Evolutionary conservation across 2,888 invertebrate species (phyloP).

Genomic region (Callimorpha dominula): DNA sequence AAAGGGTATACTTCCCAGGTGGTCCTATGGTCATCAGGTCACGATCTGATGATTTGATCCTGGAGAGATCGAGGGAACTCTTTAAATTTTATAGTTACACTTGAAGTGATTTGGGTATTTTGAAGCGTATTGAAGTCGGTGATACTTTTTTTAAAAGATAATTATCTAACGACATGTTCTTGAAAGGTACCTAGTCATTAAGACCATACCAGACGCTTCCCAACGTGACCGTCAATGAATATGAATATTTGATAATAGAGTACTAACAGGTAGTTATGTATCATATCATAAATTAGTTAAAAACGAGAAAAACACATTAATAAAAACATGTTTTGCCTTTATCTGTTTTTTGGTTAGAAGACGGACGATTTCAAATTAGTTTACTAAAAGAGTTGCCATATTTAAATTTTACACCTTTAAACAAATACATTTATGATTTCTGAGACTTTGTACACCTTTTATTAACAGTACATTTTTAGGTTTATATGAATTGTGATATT

Average conservation of each 20-base stretch:
- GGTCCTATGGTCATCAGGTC: no score
- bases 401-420: neutral
- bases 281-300: neutral
- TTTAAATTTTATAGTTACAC: no score
- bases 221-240: constrained; percentile 2
- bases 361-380: neutral
- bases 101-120: no score
- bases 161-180: neutral
- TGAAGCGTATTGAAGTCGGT: no score
- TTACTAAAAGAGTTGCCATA: neutral
- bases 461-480: neutral
- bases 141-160: no score
- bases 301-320: neutral
- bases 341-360: neutral
- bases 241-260: neutral
- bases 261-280: constrained; percentile 3
- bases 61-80: no score
- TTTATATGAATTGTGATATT: neutral
- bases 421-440: neutral
- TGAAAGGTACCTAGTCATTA: neutral
- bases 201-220: neutral
- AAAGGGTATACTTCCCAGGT: no score
- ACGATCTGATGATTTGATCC: no score
- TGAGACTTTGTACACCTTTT: neutral
- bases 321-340: neutral